These are phyloP conservation scores for Phycodurus eques DNA, from an alignment of 2,113 vertebrate genomes.

Conservation along the genomic window DNA sequence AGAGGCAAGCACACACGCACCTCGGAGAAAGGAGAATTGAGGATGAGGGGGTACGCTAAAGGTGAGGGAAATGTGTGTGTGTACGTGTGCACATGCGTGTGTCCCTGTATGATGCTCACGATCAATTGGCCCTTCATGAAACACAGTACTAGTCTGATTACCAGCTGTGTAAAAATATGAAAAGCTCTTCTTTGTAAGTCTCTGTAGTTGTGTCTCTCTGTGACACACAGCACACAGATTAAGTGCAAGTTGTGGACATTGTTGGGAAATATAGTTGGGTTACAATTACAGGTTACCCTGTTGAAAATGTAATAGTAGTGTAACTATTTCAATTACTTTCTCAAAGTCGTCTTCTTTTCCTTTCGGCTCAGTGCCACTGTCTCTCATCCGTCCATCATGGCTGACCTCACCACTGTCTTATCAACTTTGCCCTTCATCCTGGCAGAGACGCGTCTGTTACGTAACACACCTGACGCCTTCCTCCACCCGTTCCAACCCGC, in stretches of 20 bases:
- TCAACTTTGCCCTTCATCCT: no score
- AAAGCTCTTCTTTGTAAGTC: constrained; percentile 17
- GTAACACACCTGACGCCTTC: no score
- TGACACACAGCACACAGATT: not conserved
- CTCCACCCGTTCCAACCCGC: no score
- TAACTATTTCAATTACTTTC: no score
- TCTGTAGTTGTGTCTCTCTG: not conserved
- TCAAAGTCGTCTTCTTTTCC: no score
- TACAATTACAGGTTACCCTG: no score
- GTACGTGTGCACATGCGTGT: constrained; percentile 18
- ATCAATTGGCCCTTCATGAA: constrained; percentile 63
- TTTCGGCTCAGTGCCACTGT: no score
- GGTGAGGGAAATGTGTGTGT: constrained; percentile 34
- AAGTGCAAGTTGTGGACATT: not conserved
- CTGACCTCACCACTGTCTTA: no score
- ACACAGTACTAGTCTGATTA: constrained; percentile 34
- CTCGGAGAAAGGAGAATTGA: constrained; percentile 32
- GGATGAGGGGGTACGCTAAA: constrained; percentile 50
- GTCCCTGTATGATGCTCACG: constrained; percentile 14
- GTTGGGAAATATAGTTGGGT: no score
- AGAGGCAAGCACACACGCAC: constrained; percentile 65
- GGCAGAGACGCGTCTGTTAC: no score
- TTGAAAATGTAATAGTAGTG: no score
- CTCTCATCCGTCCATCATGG: no score
- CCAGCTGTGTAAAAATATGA: constrained; percentile 18